Conservation (phyloP, 2,113 vertebrate genomes). For the Anarrhichthys ocellatus region DNA sequence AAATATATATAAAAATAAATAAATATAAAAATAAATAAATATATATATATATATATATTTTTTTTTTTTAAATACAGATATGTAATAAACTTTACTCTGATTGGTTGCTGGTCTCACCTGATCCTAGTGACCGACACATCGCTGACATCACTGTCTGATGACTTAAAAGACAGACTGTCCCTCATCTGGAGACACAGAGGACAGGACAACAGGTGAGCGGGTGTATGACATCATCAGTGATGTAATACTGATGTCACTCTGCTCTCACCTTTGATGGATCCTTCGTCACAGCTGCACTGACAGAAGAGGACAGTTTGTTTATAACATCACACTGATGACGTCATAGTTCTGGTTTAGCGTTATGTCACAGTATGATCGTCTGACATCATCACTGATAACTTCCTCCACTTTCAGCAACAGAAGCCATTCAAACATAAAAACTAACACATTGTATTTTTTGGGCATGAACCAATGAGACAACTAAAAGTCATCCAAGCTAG, state of each 20-base stretch:
- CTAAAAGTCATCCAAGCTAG: no score
- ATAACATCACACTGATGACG: not conserved
- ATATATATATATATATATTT: no score
- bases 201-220: constrained; percentile 5
- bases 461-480: no score
- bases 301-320: constrained; percentile 18
- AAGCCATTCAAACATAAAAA: no score
- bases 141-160: constrained; percentile 94
- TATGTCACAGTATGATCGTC: not conserved
- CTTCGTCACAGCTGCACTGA: constrained; percentile 89
- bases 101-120: constrained; percentile 83
- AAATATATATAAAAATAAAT: no score
- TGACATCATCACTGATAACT: no score
- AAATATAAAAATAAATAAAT: no score
- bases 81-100: not conserved
- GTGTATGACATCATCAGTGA: constrained; percentile 2
- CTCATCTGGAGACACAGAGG: constrained; percentile 41
- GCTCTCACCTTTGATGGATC: constrained; percentile 91
- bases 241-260: not conserved
- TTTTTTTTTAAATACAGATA: no score
- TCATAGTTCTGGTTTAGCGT: not conserved
- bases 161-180: constrained; percentile 87
- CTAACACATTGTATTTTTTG: no score
- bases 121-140: constrained; percentile 90
- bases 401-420: no score